Conservation (phyloP, 2,888 invertebrate species). For the Parelbella ahira region DNA sequence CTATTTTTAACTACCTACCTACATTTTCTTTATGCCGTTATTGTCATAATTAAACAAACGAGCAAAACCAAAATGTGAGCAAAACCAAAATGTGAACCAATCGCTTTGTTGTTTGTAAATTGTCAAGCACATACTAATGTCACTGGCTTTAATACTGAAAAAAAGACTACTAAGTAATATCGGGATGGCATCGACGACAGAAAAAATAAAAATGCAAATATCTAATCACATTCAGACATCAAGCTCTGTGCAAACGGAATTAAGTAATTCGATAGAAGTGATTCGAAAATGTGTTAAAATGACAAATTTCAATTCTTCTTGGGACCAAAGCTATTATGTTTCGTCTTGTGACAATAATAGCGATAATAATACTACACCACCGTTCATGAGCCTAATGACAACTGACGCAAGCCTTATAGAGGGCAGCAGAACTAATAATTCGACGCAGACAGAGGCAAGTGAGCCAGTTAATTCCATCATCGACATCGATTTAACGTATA, state of each 20-base stretch:
- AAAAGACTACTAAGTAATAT: too few relatives aligned
- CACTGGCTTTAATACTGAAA: too few relatives aligned
- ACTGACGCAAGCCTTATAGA: constrained; percentile 43
- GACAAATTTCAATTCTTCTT: constrained; percentile 50
- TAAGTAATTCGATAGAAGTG: constrained; percentile 53
- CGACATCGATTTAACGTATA: constrained; percentile 54
- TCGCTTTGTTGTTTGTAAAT: too few relatives aligned
- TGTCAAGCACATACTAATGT: too few relatives aligned
- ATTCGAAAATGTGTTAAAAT: constrained; percentile 53
- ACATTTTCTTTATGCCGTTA: too few relatives aligned
- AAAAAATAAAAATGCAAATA: constrained; percentile 34
- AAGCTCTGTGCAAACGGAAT: constrained; percentile 29
- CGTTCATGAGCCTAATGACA: constrained; percentile 49
- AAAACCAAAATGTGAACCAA: too few relatives aligned
- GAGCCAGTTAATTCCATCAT: constrained; percentile 40
- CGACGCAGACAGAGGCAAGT: constrained; percentile 54
- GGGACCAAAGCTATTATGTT: constrained; percentile 50
- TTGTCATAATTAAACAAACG: too few relatives aligned
- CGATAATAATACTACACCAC: constrained; percentile 48
- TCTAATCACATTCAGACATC: constrained; percentile 38
- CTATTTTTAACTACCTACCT: too few relatives aligned
- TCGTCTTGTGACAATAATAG: constrained; percentile 43
- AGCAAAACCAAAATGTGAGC: too few relatives aligned
- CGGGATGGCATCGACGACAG: constrained; percentile 29
- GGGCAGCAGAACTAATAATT: constrained; percentile 41